Evolutionary conservation across 2,113 vertebrate genomes (phyloP).

Genomic region (Phoenicopterus ruber): DNA sequence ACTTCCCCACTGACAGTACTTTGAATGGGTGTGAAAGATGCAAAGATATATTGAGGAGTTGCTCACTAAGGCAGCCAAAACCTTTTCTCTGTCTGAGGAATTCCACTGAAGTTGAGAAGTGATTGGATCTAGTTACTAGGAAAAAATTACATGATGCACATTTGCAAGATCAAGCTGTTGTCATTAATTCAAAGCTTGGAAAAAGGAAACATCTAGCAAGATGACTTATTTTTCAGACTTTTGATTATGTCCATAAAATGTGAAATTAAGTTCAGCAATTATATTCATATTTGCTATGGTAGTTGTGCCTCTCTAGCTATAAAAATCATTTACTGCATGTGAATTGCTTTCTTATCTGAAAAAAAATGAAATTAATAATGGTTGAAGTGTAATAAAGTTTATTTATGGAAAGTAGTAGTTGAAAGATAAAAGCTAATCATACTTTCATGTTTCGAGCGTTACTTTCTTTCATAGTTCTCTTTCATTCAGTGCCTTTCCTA

Average conservation of each 20-base stretch:
- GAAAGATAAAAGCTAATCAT: not conserved
- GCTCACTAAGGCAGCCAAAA: not conserved
- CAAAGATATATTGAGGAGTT: not conserved
- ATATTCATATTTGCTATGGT: not conserved
- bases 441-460: not conserved
- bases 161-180: not conserved
- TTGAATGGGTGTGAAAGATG: not conserved
- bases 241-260: not conserved
- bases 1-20: not conserved
- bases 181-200: not conserved
- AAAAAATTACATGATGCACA: not conserved
- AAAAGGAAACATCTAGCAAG: not conserved
- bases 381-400: not conserved
- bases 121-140: not conserved
- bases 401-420: not conserved
- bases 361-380: not conserved
- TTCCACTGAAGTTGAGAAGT: not conserved
- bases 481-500: not conserved
- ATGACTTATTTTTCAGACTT: not conserved
- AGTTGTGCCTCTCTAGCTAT: not conserved
- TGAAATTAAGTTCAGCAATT: not conserved
- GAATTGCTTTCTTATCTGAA: not conserved
- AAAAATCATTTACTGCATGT: not conserved
- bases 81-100: not conserved
- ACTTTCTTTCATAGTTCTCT: not conserved